Conservation (phyloP, 2,888 invertebrate species). For the Junonia oenone region DNA sequence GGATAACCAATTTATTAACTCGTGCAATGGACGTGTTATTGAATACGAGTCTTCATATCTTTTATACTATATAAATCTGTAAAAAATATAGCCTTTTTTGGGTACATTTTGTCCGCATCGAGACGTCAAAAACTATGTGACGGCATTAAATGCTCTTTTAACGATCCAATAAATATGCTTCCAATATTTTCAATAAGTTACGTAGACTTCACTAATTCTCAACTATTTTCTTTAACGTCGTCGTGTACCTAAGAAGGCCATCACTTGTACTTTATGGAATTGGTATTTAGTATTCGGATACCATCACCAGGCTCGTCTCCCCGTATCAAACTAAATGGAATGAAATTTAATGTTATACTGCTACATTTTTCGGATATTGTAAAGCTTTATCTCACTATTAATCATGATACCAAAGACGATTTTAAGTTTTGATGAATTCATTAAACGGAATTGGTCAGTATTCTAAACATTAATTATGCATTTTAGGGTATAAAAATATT, state of each 20-base stretch:
- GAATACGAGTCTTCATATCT: conserved; percentile 44
- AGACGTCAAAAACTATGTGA: conserved; percentile 54
- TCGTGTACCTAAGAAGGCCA: conserved; percentile 63
- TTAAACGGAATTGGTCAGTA: conserved; percentile 57
- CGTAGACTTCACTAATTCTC: conserved; percentile 45
- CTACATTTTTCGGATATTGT: conserved; percentile 49
- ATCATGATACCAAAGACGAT: conserved; percentile 41
- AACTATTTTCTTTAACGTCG: conserved; percentile 51
- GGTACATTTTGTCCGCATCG: conserved; percentile 52
- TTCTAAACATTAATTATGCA: conserved; percentile 58
- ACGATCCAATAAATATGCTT: conserved; percentile 52
- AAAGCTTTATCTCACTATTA: conserved; percentile 60
- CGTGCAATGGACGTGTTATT: conserved; percentile 66
- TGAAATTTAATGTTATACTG: conserved; percentile 48
- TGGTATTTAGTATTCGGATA: conserved; percentile 45
- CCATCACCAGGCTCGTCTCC: conserved; percentile 32
- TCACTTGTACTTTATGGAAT: conserved; percentile 69
- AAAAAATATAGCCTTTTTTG: conserved; percentile 70
- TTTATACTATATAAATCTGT: conserved; percentile 64
- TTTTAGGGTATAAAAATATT: conserved; percentile 72
- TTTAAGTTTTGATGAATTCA: conserved; percentile 32
- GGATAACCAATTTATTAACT: conserved; percentile 48
- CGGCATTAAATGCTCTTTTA: conserved; percentile 64
- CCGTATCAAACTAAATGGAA: conserved; percentile 52
- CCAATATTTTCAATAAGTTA: conserved; percentile 45